Base-by-base conservation (phyloP, 2,797 vertebrate genomes). In the Aplochiton taeniatus region DNA sequence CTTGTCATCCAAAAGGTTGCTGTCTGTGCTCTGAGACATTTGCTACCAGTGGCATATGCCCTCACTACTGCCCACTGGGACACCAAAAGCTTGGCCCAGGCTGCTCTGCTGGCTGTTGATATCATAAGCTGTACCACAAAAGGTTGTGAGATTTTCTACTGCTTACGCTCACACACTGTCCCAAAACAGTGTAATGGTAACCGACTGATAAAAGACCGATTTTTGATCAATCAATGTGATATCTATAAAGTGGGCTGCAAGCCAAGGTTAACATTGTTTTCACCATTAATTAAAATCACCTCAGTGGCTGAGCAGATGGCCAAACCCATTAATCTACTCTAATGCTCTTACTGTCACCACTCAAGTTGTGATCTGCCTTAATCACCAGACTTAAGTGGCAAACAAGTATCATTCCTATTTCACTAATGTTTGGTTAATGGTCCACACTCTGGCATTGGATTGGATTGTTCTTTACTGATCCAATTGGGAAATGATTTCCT, bases 331-430 rank as follows among this genome's bases (percentile, higher is more conserved):
- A 84, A 88, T 91, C 84, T 73, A 76, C 77, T 68, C 58, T 87
- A 88, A 92, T 85, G 78, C 85, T 88, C 86, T 91, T 90, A 91
- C 85, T 84, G 87, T 85, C 89, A 89, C 83, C 85, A 82, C 83
- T 92, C 83, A 87, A 85, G 80, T 84, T 74, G 86, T 87, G 89
- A 92, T 90, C 90, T 87, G 83, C 82, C 79, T 87, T 91, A 89
- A 91, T 91, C 89, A 86, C 86, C 81, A 83, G 68, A 85, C 77
- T 92, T 91, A 90, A 81, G 89, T 90, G 82, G 77, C 90, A 90
- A 91, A 91, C 88, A 89, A 85, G 85, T 85, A 89, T 90, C 83
- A 81, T 64, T 83, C 61, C 73, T 56, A 70, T 67, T 83, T 83
- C 83, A 88, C 82, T 58, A 49, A 14, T 65, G 72, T 58, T 85